Evolutionary conservation across 2,113 vertebrate species (phyloP), one percentile per base, ranked within the genome.

Genomic region (Procavia capensis): DNA sequence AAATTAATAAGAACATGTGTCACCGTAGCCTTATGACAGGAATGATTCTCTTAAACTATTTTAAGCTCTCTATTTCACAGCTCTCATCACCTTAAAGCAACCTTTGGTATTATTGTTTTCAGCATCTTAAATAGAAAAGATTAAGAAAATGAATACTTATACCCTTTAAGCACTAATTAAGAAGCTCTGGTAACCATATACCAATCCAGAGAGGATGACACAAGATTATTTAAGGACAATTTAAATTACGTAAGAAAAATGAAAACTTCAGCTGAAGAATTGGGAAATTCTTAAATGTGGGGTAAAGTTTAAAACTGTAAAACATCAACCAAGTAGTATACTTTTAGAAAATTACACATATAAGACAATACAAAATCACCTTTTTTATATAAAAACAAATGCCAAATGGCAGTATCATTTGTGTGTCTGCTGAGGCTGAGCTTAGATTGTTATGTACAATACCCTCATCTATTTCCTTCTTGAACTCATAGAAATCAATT

Each of bases 1-100:
- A 93, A 87, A 79, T 96, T 95, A 95, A 92, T 80, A 90, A 87
- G 66, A 93, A 82, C 87, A 78, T 75, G 14, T 93, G 90, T 97
- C 89, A 94, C 79, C 66, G 64, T 45, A 66, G 45, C 92, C 97
- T 95, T 41, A 22, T 97, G 93, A 96, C 66, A 96, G 29, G 85
- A 95, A 74, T 82, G 81, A 88, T 91, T 93, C 79, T 87, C 78
- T 87, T 72, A 81, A 43, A 96, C 22, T 83, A 94, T 66, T 95
- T 85, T 84, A 16, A 96, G 59, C 36, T 47, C 31, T 66, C 66
- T 92, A n/a, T 82, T 97, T 50, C 89, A 81, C 57, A 43, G 74
- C 41, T 91, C 75, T 95, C 57, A 74, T 41, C 45, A 57, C 94
- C 88, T 96, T 89, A 97, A 93, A 76, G 94, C 84, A 88, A 88